Evolutionary conservation across 1,140 invertebrate species (phyloP).

Genomic region (Pogonomyrmex californicus): DNA sequence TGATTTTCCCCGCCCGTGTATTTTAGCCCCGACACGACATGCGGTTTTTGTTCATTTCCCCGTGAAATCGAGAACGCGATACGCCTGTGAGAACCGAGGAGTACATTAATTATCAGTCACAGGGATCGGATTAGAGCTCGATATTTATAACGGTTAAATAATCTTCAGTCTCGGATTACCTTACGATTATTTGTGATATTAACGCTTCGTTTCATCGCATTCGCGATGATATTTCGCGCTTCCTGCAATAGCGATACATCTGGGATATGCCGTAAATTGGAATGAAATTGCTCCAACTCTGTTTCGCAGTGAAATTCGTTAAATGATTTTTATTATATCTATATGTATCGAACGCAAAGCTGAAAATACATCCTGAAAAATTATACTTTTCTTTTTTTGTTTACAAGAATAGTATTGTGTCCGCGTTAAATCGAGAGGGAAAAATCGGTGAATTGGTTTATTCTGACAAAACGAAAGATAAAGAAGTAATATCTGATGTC

Average conservation of each 20-base stretch:
- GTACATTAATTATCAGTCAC: not conserved
- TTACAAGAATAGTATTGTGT: not conserved
- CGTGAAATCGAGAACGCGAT: slow-evolving; percentile 7
- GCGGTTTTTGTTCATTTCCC: not conserved
- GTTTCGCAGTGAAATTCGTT: not conserved
- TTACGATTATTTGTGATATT: slow-evolving; percentile 30
- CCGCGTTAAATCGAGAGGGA: not conserved
- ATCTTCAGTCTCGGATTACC: slow-evolving; percentile 14
- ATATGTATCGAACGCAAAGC: not conserved
- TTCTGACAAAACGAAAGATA: not conserved
- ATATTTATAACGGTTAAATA: slow-evolving; percentile 43
- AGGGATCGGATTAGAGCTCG: not conserved
- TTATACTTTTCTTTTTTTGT: slow-evolving; percentile 3
- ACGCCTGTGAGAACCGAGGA: not conserved
- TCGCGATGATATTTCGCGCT: not conserved
- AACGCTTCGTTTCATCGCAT: not conserved
- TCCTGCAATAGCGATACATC: not conserved
- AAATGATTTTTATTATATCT: not conserved
- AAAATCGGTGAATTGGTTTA: slow-evolving; percentile 14
- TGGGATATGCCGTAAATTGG: slow-evolving; percentile 13
- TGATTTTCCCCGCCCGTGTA: not conserved
- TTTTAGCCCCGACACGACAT: not conserved
- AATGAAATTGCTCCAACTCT: not conserved
- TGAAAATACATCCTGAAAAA: slow-evolving; percentile 7
- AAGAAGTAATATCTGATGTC: not conserved